Conservation (phyloP, 2,888 invertebrate species). For the Diarsia brunnea region DNA sequence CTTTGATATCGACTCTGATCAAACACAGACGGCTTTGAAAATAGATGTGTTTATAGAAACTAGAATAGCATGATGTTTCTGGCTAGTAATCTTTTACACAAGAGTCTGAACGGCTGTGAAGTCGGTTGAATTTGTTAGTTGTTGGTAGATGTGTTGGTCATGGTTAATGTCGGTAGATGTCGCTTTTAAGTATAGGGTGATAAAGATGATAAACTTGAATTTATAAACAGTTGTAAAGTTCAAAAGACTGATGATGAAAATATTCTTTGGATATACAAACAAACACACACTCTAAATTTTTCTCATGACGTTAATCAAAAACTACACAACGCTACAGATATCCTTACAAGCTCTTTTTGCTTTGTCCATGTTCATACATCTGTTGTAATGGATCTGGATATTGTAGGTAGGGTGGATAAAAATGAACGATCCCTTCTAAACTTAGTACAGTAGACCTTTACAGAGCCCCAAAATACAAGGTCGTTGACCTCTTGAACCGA, state of each 20-base stretch:
- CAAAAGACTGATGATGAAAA: neutral
- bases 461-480: constrained; percentile 8
- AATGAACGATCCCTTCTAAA: constrained; percentile 23
- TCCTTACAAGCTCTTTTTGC: too few relatives aligned
- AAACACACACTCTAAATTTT: neutral
- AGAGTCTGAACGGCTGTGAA: constrained; percentile 39
- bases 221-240: neutral
- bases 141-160: constrained; percentile 8
- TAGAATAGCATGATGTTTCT: constrained; percentile 58
- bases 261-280: neutral
- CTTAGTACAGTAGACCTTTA: constrained; percentile 9
- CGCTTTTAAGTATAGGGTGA: constrained; percentile 9
- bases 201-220: neutral
- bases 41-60: constrained; percentile 74
- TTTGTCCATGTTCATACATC: neutral
- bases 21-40: constrained; percentile 75
- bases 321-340: neutral
- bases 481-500: constrained; percentile 30
- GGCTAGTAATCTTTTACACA: constrained; percentile 56
- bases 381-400: neutral
- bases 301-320: neutral
- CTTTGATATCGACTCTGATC: constrained; percentile 70
- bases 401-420: neutral
- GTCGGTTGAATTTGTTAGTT: constrained; percentile 28
- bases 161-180: constrained; percentile 48